Percentiles rank a stretch among this genome's conserved stretches.
phyloP scores from a whole-genome alignment of 2,888 invertebrate species.

The Cerceris ruficornis region DNA sequence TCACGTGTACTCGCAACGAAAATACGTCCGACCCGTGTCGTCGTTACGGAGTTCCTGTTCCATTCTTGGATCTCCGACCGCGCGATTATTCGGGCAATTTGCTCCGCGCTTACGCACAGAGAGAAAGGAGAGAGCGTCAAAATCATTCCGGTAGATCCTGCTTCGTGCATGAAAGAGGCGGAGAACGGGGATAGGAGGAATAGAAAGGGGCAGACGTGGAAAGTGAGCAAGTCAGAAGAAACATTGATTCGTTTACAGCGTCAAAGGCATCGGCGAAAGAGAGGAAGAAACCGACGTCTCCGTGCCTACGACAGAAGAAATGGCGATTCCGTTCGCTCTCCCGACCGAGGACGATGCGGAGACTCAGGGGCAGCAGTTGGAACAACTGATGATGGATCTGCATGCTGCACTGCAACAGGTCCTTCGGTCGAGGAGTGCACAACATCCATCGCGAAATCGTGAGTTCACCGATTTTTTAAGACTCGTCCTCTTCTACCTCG shows the following conservation, averaged over 20 bases:
- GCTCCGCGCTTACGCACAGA: too few relatives aligned
- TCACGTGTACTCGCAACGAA: constrained; percentile 45
- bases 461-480: constrained; percentile 68
- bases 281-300: neutral
- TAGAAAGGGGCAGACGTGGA: constrained; percentile 13
- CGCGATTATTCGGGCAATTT: too few relatives aligned
- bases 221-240: constrained; percentile 22
- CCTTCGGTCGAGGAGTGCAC: constrained; percentile 75
- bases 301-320: constrained; percentile 46
- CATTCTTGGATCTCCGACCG: too few relatives aligned
- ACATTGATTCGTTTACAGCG: constrained; percentile 60
- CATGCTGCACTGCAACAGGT: constrained; percentile 79
- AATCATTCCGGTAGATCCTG: too few relatives aligned
- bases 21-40: neutral
- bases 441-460: constrained; percentile 79
- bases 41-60: too few relatives aligned
- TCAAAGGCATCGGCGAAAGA: constrained; percentile 1
- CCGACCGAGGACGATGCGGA: constrained; percentile 78
- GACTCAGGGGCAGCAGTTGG: constrained; percentile 75
- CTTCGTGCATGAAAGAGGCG: neutral
- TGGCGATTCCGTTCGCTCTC: constrained; percentile 79
- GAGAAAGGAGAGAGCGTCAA: neutral
- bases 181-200: neutral
- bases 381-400: constrained; percentile 79
- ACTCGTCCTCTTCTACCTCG: constrained; percentile 19